Evolutionary conservation across 2,888 invertebrate species (phyloP).

Genomic region (Drosophila birchii): DNA sequence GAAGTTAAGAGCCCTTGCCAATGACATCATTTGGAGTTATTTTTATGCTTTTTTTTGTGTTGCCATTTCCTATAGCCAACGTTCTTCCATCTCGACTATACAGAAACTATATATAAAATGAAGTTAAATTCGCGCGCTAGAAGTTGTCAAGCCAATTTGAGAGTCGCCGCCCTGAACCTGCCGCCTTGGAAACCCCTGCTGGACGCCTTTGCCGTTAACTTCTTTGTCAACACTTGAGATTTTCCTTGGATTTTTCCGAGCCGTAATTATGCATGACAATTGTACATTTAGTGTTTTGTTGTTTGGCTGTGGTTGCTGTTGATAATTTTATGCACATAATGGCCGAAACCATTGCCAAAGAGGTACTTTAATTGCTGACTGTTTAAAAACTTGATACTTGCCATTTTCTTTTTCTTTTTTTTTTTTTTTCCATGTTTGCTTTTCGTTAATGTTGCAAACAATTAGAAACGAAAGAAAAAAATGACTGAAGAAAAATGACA

Average conservation of each 20-base stretch:
- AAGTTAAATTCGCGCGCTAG: slow-evolving; percentile 15
- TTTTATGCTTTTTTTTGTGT: not conserved
- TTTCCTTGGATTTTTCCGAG: slow-evolving; percentile 57
- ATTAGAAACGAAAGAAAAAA: slow-evolving; percentile 52
- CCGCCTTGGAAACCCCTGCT: slow-evolving; percentile 17
- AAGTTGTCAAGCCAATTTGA: slow-evolving; percentile 22
- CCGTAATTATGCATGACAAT: slow-evolving; percentile 77
- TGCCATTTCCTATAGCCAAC: slow-evolving; percentile 25
- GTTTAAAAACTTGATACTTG: slow-evolving; percentile 58
- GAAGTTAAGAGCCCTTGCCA: slow-evolving; percentile 30
- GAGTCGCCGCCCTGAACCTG: slow-evolving; percentile 11
- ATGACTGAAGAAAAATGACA: slow-evolving; percentile 47
- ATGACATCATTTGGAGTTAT: slow-evolving; percentile 30
- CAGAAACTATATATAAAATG: not conserved
- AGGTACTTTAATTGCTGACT: slow-evolving; percentile 76
- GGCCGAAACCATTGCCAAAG: slow-evolving; percentile 62
- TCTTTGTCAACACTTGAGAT: slow-evolving; percentile 48
- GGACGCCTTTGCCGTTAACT: slow-evolving; percentile 32
- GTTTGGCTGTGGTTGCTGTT: slow-evolving; percentile 18
- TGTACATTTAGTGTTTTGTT: slow-evolving; percentile 43
- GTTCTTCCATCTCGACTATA: slow-evolving; percentile 13
- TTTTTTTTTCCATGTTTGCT: slow-evolving; percentile 43
- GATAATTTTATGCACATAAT: slow-evolving; percentile 78
- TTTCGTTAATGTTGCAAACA: slow-evolving; percentile 69
- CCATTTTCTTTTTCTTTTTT: slow-evolving; percentile 59